Conservation (phyloP, 2,113 vertebrate species). For the Brienomyrus longianalis region DNA sequence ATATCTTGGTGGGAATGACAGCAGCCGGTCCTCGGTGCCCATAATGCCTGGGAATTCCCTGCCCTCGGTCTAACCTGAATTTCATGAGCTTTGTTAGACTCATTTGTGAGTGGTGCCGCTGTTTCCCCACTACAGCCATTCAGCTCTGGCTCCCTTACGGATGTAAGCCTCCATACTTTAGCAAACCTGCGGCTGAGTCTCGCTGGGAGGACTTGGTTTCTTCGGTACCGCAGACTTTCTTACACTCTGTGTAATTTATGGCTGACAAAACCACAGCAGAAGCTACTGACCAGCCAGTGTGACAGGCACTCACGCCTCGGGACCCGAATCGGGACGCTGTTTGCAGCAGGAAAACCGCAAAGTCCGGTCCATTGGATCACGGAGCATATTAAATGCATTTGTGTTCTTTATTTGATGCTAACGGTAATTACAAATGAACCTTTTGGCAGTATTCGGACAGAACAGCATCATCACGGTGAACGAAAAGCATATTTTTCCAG, state of each 20-base stretch:
- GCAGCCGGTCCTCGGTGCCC: neutral
- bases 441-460: neutral
- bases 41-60: neutral
- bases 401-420: neutral
- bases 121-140: neutral
- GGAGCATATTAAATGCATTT: neutral
- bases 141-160: neutral
- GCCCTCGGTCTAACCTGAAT: neutral
- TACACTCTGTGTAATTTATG: neutral
- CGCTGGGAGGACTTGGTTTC: neutral
- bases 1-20: neutral
- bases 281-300: neutral
- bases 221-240: neutral
- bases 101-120: neutral
- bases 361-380: neutral
- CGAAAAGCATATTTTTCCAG: neutral
- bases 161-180: neutral
- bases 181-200: neutral
- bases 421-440: neutral
- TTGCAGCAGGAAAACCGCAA: neutral
- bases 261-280: neutral
- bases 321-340: neutral
- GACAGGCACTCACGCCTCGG: neutral
- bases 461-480: neutral
- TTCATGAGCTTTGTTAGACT: neutral